These are phyloP conservation scores for Pomatostomus ruficeps DNA, from an alignment of 2,113 vertebrate genomes.

Conservation along the genomic window DNA sequence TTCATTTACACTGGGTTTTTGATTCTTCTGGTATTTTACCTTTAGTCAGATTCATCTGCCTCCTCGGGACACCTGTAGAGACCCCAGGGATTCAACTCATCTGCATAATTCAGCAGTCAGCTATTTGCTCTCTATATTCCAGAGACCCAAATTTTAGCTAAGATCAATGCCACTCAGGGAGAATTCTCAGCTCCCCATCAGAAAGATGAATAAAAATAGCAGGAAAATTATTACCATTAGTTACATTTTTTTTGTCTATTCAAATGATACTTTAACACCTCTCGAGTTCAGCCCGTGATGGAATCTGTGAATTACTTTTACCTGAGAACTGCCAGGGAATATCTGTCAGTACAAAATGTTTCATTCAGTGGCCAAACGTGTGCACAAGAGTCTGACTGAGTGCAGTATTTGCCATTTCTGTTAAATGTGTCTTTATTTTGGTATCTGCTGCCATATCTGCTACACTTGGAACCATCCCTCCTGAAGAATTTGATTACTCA, in stretches of 20 bases:
- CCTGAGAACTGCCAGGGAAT: not conserved
- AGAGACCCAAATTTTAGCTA: not conserved
- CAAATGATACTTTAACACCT: not conserved
- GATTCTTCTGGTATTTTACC: not conserved
- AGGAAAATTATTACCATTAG: not conserved
- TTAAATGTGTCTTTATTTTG: not conserved
- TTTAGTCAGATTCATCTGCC: not conserved
- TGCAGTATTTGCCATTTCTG: not conserved
- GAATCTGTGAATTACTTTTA: not conserved
- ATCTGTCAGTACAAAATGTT: not conserved
- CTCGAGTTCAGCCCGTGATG: rapidly evolving
- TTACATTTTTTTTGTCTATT: not conserved
- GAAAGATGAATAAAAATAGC: not conserved
- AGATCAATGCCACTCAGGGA: not conserved
- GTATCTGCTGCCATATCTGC: not conserved
- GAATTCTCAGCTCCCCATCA: not conserved
- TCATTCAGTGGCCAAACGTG: not conserved
- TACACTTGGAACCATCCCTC: not conserved
- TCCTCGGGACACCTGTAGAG: not conserved
- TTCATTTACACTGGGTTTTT: not conserved
- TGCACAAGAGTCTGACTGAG: not conserved
- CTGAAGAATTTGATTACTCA: not conserved
- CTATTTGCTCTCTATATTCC: not conserved
- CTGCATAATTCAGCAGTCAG: not conserved
- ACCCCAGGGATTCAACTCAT: not conserved